These are phyloP conservation scores for Euglossa dilemma DNA, from an alignment of 1,140 invertebrate species.

Conservation along the genomic window DNA sequence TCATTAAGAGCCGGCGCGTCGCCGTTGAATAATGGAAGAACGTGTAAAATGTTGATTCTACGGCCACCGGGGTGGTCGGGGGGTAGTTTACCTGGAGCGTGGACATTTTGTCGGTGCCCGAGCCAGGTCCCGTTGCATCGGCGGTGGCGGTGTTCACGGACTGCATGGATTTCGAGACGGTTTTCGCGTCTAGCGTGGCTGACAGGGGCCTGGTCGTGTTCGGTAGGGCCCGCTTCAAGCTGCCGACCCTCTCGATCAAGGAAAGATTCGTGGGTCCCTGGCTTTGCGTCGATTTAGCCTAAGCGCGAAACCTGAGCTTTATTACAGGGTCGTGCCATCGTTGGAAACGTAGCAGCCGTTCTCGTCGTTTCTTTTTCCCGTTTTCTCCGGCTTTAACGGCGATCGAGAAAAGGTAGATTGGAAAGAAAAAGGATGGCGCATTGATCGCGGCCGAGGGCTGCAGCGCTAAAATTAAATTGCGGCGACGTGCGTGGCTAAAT, in stretches of 20 bases:
- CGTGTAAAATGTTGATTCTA: background rate
- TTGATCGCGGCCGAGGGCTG: background rate
- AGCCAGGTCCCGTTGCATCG: conserved; percentile 51
- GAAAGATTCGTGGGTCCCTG: conserved; percentile 72
- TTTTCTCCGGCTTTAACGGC: background rate
- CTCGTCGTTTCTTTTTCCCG: background rate
- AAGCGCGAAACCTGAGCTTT: conserved; percentile 76
- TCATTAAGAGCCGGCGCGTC: background rate
- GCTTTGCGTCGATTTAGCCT: conserved; percentile 74
- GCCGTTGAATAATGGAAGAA: background rate
- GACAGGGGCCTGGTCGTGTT: conserved; percentile 71
- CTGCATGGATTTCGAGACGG: conserved; percentile 63
- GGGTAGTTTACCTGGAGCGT: conserved; percentile 76
- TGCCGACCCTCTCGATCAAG: conserved; percentile 74
- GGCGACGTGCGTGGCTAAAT: conserved; percentile 21
- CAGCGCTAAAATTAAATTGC: conserved; percentile 39
- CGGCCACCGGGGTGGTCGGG: background rate
- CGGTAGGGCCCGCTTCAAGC: conserved; percentile 70
- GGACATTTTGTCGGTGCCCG: conserved; percentile 79
- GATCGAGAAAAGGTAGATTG: background rate
- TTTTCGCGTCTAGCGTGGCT: conserved; percentile 65
- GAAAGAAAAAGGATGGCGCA: background rate
- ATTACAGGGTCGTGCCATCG: conserved; percentile 58
- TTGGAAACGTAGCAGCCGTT: conserved; percentile 23
- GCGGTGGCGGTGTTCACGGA: conserved; percentile 58